phyloP scores from a whole-genome alignment of 2,797 vertebrate genomes.

The Bovichtus variegatus region DNA sequence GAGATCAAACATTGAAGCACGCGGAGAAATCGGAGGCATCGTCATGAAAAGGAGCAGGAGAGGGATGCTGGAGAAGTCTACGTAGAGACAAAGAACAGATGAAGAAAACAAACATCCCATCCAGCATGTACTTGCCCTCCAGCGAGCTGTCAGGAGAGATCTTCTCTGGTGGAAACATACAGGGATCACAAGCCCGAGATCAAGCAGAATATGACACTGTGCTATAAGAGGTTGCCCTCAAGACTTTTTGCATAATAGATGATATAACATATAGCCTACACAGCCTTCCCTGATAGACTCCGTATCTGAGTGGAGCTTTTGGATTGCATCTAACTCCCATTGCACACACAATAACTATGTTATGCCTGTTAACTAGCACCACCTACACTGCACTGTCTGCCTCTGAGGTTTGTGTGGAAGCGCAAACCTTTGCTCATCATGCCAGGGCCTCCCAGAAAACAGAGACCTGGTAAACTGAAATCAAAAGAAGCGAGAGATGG shows the following conservation, averaged over 20 bases:
- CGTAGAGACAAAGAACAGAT: slow-evolving; percentile 57
- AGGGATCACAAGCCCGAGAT: slow-evolving; percentile 64
- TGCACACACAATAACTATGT: slow-evolving; percentile 14
- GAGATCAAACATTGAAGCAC: slow-evolving; percentile 25
- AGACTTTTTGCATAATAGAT: slow-evolving; percentile 73
- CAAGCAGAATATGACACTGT: slow-evolving; percentile 61
- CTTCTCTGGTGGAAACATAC: slow-evolving; percentile 64
- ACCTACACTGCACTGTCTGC: slow-evolving; percentile 25
- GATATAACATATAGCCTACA: slow-evolving; percentile 60
- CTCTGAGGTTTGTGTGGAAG: slow-evolving; percentile 24
- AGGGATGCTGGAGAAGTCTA: slow-evolving; percentile 41
- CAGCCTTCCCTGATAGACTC: slow-evolving; percentile 40
- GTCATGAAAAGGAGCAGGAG: slow-evolving; percentile 40
- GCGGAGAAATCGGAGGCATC: slow-evolving; percentile 33
- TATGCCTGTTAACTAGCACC: slow-evolving; percentile 27
- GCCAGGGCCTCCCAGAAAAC: neutral
- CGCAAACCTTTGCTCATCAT: neutral
- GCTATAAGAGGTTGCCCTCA: slow-evolving; percentile 64
- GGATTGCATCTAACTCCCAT: slow-evolving; percentile 28
- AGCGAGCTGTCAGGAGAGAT: slow-evolving; percentile 67
- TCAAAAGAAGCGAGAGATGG: neutral
- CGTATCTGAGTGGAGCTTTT: slow-evolving; percentile 46
- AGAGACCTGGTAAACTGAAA: slow-evolving; percentile 9
- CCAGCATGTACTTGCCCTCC: slow-evolving; percentile 64
- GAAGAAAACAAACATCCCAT: slow-evolving; percentile 72